Evolutionary conservation across 2,797 vertebrate genomes (phyloP), one percentile per base, ranked within the genome.

Genomic region (Acanthurus lineatus): DNA sequence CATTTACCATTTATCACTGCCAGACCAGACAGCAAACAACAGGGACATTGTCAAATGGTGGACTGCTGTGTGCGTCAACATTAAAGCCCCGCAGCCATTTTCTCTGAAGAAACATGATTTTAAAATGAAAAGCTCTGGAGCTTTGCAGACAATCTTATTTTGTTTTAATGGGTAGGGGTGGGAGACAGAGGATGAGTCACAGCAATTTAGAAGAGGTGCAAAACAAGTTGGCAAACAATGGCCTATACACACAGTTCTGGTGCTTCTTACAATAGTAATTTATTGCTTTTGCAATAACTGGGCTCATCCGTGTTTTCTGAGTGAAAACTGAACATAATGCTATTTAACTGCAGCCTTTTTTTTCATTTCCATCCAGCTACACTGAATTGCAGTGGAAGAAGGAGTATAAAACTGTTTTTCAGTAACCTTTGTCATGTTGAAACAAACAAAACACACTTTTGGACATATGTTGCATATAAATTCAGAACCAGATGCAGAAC

Each of bases 1-100:
- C 40, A 10, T 79, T 74, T 78, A 67, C 52, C 28, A 69, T 86
- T 85, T 76, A 86, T 90, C 69, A 63, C 64, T 78, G 78, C 81
- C 87, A 90, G 90, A 89, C 86, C 49, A 82, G 78, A 81, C 69
- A 9, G 88, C 77, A 92, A 89, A 92, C 81, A 88, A 66, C 76
- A 38, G 66, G 9, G 20, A 32, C 51, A 67, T 52, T 48, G 28
- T 64, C 62, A 17, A 32, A 51, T 51, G 56, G 61, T 15, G 54
- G n/a, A 25, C 76, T 9, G 65, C 28, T n/a, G 9, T 38, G 19
- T 77, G 77, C 9, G 61, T 85, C 69, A 70, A 69, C 38, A 72
- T 44, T 51, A 45, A 72, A 58, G 42, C 51, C 45, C 73, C 8
- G 17, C 51, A 38, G 79, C 44, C 44, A 3, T 66, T 20, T 76